Base-by-base conservation (phyloP, 2,797 vertebrate genomes). In the Melanotaenia boesemani region DNA sequence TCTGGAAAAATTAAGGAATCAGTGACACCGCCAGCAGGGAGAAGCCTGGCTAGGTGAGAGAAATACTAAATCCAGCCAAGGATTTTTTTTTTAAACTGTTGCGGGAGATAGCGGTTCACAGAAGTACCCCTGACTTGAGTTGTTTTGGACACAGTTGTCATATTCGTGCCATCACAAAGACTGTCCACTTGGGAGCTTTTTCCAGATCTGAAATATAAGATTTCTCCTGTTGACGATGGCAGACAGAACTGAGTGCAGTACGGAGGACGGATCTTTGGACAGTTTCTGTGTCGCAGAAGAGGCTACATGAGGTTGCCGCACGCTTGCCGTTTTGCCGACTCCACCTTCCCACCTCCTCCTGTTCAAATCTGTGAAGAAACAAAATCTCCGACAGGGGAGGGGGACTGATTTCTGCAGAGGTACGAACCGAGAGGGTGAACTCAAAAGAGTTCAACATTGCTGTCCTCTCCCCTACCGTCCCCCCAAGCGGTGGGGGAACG, bases 301-400 rank as follows among this genome's bases (percentile, higher is more conserved):
- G 88, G 93, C 94, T 91, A 89, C 93, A 91, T 94, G 94, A 95
- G 93, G 91, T 90, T 91, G 89, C 89, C 88, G 88, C 86, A 83
- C 89, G 85, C 90, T 91, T 86, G 86, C 91, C 89, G 87, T 88
- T 93, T 90, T 60, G 70, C 83, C 94, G 93, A 92, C 93, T 93
- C 91, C 93, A 92, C 93, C 91, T 92, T 90, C 88, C 89, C 91
- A 92, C 87, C 93, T 91, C 77, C 93, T 87, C 91, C 91, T 90
- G 86, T 88, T 94, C 83, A 91, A 85, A 92, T 92, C 92, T 85
- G 88, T 67, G 90, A 94, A 92, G 93, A 91, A 93, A 89, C 90
- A 74, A 76, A 84, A 90, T 91, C 89, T 91, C 85, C 85, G 87
- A 76, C 89, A 88, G 88, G 90, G 91, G 90, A 92, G 91, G 91